These are phyloP conservation scores for Drosophila parthenogenetica DNA, from an alignment of 2,888 invertebrate species.

Conservation along the genomic window DNA sequence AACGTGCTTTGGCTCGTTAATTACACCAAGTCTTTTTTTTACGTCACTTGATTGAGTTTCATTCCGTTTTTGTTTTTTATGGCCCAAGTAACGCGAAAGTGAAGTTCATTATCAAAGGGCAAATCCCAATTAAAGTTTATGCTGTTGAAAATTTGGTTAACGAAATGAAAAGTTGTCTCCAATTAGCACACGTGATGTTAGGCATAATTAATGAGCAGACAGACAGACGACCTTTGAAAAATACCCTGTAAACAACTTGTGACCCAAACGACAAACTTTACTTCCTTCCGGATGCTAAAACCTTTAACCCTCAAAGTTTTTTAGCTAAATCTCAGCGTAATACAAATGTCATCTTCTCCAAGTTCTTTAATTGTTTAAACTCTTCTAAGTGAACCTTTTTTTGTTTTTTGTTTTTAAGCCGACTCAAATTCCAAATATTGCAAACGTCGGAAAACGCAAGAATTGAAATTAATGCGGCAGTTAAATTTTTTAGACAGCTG, in stretches of 20 bases:
- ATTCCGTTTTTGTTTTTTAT: neutral
- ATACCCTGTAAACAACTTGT: slow-evolving; percentile 5
- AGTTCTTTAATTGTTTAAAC: slow-evolving; percentile 14
- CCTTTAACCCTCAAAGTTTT: neutral
- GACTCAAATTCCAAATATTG: slow-evolving; percentile 16
- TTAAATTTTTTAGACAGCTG: slow-evolving; percentile 39
- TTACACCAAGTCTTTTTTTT: slow-evolving; percentile 19
- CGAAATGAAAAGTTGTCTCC: slow-evolving; percentile 7
- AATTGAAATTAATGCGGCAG: slow-evolving; percentile 56
- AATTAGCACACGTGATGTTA: slow-evolving; percentile 24
- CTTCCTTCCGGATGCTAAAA: neutral
- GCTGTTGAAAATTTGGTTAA: slow-evolving; percentile 1
- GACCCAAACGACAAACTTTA: neutral
- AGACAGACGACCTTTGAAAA: neutral
- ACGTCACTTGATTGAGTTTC: slow-evolving; percentile 35
- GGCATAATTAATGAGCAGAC: slow-evolving; percentile 9
- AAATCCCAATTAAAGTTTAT: slow-evolving; percentile 9
- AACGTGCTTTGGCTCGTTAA: slow-evolving; percentile 27
- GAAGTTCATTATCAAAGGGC: slow-evolving; percentile 45
- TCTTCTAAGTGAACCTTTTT: slow-evolving; percentile 6
- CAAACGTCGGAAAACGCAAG: slow-evolving; percentile 6
- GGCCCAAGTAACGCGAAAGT: slow-evolving; percentile 21
- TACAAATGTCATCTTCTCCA: slow-evolving; percentile 7
- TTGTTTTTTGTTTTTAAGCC: neutral
- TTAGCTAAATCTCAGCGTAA: slow-evolving; percentile 1